Conservation (phyloP, 2,797 vertebrate species). For the Pipistrellus pipistrellus region DNA sequence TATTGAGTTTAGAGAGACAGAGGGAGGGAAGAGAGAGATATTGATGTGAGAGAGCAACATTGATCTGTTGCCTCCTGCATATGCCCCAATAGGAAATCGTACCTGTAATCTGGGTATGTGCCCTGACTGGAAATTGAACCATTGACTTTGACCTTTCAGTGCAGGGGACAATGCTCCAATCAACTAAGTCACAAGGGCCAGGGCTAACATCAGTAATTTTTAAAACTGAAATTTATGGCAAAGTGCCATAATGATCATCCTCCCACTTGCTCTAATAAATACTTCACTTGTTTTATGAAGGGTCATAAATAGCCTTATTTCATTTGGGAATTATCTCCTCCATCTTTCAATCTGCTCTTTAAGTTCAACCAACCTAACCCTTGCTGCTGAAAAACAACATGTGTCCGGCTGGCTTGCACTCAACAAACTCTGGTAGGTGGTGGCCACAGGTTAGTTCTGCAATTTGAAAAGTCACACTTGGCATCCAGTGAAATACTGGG, state of each 20-base stretch:
- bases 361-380: slow-evolving; percentile 29
- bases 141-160: background rate
- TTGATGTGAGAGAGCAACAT: background rate
- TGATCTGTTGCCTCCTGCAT: background rate
- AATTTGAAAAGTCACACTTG: slow-evolving; percentile 59
- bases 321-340: slow-evolving; percentile 24
- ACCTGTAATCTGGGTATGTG: background rate
- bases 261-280: background rate
- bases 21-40: background rate
- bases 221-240: slow-evolving; percentile 34
- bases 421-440: slow-evolving; percentile 43
- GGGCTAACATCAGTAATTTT: background rate
- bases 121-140: background rate
- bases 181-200: background rate
- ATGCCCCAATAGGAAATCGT: background rate
- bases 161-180: background rate
- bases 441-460: slow-evolving; percentile 46
- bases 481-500: slow-evolving; percentile 43
- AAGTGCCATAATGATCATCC: background rate
- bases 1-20: background rate
- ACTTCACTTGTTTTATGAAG: slow-evolving; percentile 19
- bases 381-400: slow-evolving; percentile 32
- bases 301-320: slow-evolving; percentile 43
- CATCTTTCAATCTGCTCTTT: slow-evolving; percentile 58
- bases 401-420: background rate